Base-by-base conservation (phyloP, 2,113 vertebrate genomes). In the Cryptoleucopteryx plumbea region DNA sequence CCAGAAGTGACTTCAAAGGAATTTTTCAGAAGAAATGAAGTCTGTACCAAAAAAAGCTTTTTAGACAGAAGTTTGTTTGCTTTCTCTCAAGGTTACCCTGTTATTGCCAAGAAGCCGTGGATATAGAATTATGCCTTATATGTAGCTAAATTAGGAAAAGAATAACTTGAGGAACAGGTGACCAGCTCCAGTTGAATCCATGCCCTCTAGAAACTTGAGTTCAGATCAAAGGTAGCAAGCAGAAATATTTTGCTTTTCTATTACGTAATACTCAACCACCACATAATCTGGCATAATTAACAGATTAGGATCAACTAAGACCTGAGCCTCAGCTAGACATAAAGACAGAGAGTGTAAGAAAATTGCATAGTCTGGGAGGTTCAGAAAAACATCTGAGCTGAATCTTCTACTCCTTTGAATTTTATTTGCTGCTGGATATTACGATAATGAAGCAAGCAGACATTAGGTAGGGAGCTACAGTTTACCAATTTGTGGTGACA, bases 211-310 rank as follows among this genome's bases (percentile, higher is more conserved):
- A 96, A 84, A 90, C 38, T 86, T 71, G 88, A 84, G 31, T 90
- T 95, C 83, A 93, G 86, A 94, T 93, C 72, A 94, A 94, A 97
- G 56, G 50, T 59, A 92, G 75, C 16, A 72, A 84, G 47, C 3
- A 84, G 80, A 93, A 94, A 74, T 88, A 16, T 86, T 95, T 86
- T 84, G 26, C 52, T 93, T 95, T 94, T 81, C 68, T 94, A 36
- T 91, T 84, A 67, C 3, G 1, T 90, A 75, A 80, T 91, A 52
- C 21, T 71, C 52, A 94, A 81, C 58, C 43, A 86, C 52, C 68
- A 92, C 13, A 7, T 55, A 92, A 95, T 90, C 74, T 92, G 67
- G 36, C 83, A 82, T 94, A 86, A 87, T 89, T 91, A 92, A 82
- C 65, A 94, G 92, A 95, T 92, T 73, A 88, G 29, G 58, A 93